These are phyloP conservation scores for Psittacus erithacus DNA, from an alignment of 2,113 vertebrate species.

Conservation along the genomic window DNA sequence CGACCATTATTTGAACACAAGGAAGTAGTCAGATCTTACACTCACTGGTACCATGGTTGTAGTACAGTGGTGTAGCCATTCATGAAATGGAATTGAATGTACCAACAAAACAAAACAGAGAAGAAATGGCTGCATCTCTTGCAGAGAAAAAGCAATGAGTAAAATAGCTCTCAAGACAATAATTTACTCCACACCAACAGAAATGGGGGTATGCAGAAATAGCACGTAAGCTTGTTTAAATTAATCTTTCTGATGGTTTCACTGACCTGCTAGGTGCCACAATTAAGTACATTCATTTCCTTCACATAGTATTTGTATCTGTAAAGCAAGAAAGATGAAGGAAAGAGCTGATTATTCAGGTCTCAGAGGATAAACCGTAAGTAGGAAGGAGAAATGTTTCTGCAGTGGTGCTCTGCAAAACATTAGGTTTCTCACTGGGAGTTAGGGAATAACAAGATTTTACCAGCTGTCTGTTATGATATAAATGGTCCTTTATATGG, in stretches of 20 bases:
- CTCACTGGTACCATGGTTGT: slow-evolving; percentile 54
- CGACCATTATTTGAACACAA: slow-evolving; percentile 53
- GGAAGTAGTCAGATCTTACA: slow-evolving; percentile 51
- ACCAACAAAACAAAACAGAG: slow-evolving; percentile 64
- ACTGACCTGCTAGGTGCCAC: slow-evolving; percentile 47
- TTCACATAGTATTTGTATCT: slow-evolving; percentile 44
- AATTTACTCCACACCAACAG: slow-evolving; percentile 56
- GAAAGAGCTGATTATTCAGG: neutral
- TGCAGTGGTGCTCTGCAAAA: slow-evolving; percentile 42
- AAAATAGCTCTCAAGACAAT: slow-evolving; percentile 69
- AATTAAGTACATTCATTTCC: slow-evolving; percentile 61
- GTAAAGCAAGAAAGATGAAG: slow-evolving; percentile 34
- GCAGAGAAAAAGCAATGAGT: slow-evolving; percentile 78
- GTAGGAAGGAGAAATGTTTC: slow-evolving; percentile 27
- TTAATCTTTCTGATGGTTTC: slow-evolving; percentile 56
- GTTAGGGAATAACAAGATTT: slow-evolving; percentile 41
- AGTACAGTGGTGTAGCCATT: slow-evolving; percentile 40
- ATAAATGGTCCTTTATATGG: slow-evolving; percentile 39
- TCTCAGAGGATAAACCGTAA: neutral
- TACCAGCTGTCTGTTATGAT: slow-evolving; percentile 39
- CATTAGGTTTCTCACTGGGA: slow-evolving; percentile 58
- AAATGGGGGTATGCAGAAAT: slow-evolving; percentile 46
- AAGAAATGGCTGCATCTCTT: slow-evolving; percentile 69
- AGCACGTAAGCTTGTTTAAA: slow-evolving; percentile 45
- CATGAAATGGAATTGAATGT: slow-evolving; percentile 55